phyloP scores from a whole-genome alignment of 2,113 vertebrate species.

The Scomber japonicus region DNA sequence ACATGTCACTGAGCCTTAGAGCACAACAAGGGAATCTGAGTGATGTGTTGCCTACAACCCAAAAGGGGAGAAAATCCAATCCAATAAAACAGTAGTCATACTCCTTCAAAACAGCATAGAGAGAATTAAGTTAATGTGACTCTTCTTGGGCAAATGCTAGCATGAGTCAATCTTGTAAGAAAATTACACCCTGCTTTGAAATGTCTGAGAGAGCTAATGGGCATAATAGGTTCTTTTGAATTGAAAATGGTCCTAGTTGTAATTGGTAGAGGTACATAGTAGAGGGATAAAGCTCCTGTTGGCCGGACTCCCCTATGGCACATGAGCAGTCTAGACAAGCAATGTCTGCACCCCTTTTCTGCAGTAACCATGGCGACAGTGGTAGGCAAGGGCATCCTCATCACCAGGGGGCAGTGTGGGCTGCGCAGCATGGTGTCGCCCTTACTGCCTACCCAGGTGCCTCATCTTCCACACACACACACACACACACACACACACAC shows the following conservation, averaged over 20 bases:
- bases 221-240: conserved; percentile 40
- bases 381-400: conserved; percentile 66
- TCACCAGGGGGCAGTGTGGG: conserved; percentile 82
- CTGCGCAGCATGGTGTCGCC: conserved; percentile 34
- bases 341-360: conserved; percentile 59
- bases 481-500: conserved; percentile 26
- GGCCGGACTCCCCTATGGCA: conserved; percentile 50
- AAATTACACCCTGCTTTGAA: conserved; percentile 45
- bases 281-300: conserved; percentile 58
- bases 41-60: background rate
- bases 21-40: conserved; percentile 3
- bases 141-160: conserved; percentile 21
- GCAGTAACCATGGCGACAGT: conserved; percentile 82
- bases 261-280: conserved; percentile 31
- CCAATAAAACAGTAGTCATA: too few relatives aligned
- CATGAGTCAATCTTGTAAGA: conserved; percentile 18
- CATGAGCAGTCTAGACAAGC: conserved; percentile 70
- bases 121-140: background rate
- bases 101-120: background rate
- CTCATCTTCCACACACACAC: conserved; percentile 12
- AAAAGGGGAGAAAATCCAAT: background rate
- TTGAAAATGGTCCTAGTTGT: conserved; percentile 34
- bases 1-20: conserved; percentile 58
- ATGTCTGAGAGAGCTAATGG: conserved; percentile 48
- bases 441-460: conserved; percentile 31